Percentiles rank a stretch among this genome's conserved stretches.
phyloP scores from a whole-genome alignment of 2,888 invertebrate species.

The Linnaemya tessellans region DNA sequence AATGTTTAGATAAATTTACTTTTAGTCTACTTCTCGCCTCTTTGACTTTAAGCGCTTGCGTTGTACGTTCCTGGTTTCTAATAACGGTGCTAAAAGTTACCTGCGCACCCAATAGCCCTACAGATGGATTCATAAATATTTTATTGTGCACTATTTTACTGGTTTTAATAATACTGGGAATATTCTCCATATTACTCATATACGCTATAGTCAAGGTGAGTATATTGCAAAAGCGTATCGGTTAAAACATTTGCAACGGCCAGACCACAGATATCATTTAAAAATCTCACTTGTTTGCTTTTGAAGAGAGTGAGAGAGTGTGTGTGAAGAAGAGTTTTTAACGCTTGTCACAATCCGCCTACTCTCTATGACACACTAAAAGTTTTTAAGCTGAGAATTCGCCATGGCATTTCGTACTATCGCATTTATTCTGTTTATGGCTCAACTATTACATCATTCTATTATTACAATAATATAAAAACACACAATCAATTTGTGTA shows the following conservation, averaged over 20 bases:
- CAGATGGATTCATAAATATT: constrained; percentile 30
- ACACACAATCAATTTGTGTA: too few relatives aligned
- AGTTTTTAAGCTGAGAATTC: too few relatives aligned
- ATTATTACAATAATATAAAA: too few relatives aligned
- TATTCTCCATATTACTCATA: constrained; percentile 26
- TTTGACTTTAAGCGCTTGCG: constrained; percentile 13
- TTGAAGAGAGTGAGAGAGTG: too few relatives aligned
- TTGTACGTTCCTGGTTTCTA: constrained; percentile 28
- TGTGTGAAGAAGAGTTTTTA: too few relatives aligned
- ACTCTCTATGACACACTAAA: too few relatives aligned
- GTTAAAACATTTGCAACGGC: neutral
- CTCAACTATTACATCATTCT: too few relatives aligned
- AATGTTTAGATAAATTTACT: constrained; percentile 40
- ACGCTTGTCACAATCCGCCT: too few relatives aligned
- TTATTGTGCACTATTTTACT: constrained; percentile 21
- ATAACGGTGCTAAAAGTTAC: constrained; percentile 27
- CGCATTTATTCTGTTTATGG: too few relatives aligned
- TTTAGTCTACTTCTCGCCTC: constrained; percentile 30
- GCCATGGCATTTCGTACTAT: too few relatives aligned
- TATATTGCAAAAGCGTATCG: neutral
- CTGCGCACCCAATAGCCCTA: neutral
- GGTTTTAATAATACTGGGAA: neutral
- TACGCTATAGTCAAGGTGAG: constrained; percentile 45
- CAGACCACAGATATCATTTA: neutral
- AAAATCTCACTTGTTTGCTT: too few relatives aligned